Conservation (phyloP, 2,113 vertebrate species). For the Scomber colias region DNA sequence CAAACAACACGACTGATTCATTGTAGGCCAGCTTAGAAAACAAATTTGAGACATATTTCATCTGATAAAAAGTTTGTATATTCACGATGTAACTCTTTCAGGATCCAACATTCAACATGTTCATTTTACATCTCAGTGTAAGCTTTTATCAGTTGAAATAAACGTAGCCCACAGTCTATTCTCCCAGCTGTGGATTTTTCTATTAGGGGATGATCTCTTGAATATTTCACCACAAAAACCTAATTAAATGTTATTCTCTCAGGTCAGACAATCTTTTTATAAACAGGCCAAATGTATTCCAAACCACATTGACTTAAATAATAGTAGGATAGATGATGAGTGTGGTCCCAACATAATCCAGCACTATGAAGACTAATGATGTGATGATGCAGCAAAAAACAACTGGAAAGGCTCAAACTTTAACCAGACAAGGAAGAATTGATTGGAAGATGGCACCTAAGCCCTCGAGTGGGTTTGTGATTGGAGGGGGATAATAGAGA, state of each 20-base stretch:
- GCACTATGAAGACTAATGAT: neutral
- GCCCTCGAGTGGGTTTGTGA: slow-evolving; percentile 4
- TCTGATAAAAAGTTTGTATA: neutral
- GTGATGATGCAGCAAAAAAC: neutral
- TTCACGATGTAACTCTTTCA: neutral
- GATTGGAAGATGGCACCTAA: slow-evolving; percentile 1
- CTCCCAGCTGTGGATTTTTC: neutral
- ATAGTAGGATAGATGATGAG: neutral
- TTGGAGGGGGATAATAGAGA: slow-evolving; percentile 13
- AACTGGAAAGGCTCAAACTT: neutral
- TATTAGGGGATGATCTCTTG: neutral
- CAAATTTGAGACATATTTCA: neutral
- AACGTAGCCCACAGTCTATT: neutral
- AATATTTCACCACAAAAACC: neutral
- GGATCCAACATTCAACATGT: neutral
- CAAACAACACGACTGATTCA: neutral
- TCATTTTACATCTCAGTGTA: neutral
- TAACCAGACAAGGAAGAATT: neutral
- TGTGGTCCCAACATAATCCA: neutral
- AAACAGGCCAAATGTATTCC: neutral
- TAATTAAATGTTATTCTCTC: neutral
- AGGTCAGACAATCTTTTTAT: neutral
- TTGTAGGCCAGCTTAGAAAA: neutral
- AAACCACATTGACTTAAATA: neutral
- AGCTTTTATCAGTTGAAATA: neutral